phyloP scores from a whole-genome alignment of 2,888 invertebrate species.

The Physocephala rufipes region DNA sequence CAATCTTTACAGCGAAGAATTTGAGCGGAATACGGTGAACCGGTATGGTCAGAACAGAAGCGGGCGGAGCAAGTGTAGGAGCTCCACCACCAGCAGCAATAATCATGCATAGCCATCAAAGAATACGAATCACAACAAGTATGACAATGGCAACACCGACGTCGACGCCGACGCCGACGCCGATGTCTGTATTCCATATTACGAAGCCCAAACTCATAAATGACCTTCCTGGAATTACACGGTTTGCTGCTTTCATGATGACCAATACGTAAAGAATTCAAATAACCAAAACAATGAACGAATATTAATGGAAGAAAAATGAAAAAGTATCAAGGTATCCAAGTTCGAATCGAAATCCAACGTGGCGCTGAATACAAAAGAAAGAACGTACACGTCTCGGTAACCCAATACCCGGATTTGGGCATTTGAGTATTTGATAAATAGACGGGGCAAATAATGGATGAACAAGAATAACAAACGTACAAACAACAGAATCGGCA shows the following conservation, averaged over 20 bases:
- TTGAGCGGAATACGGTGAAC: too few relatives aligned
- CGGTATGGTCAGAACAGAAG: neutral
- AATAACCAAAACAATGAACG: constrained; percentile 19
- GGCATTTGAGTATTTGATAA: too few relatives aligned
- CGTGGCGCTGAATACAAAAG: neutral
- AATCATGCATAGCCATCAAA: neutral
- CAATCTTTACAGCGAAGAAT: neutral
- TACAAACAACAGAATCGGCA: neutral
- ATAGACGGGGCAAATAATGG: neutral
- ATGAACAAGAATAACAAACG: neutral
- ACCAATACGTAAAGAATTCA: neutral
- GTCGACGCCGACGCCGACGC: neutral
- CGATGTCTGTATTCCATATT: constrained; percentile 21
- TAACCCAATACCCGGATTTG: too few relatives aligned
- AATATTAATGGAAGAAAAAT: constrained; percentile 32
- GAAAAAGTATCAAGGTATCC: neutral
- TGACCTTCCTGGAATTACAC: constrained; percentile 33
- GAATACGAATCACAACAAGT: neutral
- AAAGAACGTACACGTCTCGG: neutral
- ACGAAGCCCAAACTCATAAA: constrained; percentile 32
- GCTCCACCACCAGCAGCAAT: neutral
- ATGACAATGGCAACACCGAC: neutral
- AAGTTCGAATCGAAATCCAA: neutral
- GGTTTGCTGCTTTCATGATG: constrained; percentile 16
- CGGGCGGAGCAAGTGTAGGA: too few relatives aligned